Percentiles rank a stretch among this genome's conserved stretches.
Evolutionary conservation across 2,888 invertebrate genomes (phyloP).

Genomic region (Aradus depressus): DNA sequence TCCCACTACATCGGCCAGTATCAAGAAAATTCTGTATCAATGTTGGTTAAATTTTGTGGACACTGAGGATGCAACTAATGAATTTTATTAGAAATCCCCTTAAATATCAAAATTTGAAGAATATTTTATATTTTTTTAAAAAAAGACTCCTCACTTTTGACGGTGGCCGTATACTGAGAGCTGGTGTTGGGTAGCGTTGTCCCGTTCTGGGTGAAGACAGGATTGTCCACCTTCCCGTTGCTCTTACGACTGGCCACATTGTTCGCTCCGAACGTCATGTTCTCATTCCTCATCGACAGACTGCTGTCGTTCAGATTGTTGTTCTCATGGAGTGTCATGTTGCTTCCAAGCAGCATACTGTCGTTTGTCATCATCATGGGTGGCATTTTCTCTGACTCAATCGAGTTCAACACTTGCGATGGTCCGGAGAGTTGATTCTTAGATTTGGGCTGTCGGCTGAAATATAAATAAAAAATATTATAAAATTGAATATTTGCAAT

Average conservation of each 20-base stretch:
- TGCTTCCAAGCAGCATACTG: constrained; percentile 20
- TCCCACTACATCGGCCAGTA: too few relatives aligned
- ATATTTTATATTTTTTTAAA: too few relatives aligned
- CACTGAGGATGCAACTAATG: too few relatives aligned
- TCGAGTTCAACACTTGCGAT: constrained; percentile 24
- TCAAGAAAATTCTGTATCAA: too few relatives aligned
- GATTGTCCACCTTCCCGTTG: constrained; percentile 41
- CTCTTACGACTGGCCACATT: constrained; percentile 26
- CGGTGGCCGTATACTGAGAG: constrained; percentile 43
- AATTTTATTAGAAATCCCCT: too few relatives aligned
- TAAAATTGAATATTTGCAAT: background rate
- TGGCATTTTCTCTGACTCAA: constrained; percentile 34
- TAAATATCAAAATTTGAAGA: too few relatives aligned
- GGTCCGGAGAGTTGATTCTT: constrained; percentile 23
- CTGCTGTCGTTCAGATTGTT: constrained; percentile 34
- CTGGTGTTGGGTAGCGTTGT: constrained; percentile 23
- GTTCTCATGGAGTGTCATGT: constrained; percentile 24
- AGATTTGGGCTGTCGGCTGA: constrained; percentile 31
- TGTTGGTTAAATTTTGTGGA: too few relatives aligned
- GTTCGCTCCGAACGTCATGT: constrained; percentile 24
- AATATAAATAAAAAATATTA: too few relatives aligned
- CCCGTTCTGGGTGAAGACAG: constrained; percentile 37
- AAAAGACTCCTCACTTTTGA: constrained; percentile 42
- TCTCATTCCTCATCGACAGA: constrained; percentile 23
- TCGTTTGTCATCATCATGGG: constrained; percentile 28